Evolutionary conservation across 2,888 invertebrate species (phyloP), one percentile per base, ranked within the genome.

Genomic region (Nezara viridula): DNA sequence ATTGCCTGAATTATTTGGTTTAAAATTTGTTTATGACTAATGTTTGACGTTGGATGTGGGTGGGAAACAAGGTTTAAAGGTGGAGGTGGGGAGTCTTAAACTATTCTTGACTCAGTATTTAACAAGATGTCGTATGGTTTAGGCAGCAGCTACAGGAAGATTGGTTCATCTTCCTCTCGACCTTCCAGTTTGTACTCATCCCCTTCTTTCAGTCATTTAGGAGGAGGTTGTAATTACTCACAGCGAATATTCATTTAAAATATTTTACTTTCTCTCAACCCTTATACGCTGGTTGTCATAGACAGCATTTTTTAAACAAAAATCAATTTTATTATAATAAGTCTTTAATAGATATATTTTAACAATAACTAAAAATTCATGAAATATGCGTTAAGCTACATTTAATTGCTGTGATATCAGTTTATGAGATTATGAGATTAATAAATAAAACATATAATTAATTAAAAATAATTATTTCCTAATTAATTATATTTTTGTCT

Each of bases 171-270:
- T 40, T 88, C 90, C n/a, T 90, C 90, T 40, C 90, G 90, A 37
- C 90, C 90, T 21, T 89, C 90, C 52, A 90, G 90, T 89, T 77
- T 90, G 50, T 90, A 90, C 87, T 90, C 90, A 44, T 90, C 90
- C n/a, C 86, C 90, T 50, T 86, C 86, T 50, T 88, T 90, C 27
- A 77, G 88, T 49, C 73, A 66, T 44, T 77, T 89, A 32, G 86
- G 89, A 73, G 90, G 89, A 77, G 81, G 44, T 81, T 81, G 44
- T 47, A 44, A 44, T 81, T 44, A 37, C 44, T 81, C n/a, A 44
- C 44, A n/a, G 44, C 14, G 37, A 24, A n/a, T 81, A 47, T 81
- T 47, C 19, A 37, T 73, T 73, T 73, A 32, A 73, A 73, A 73
- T 37, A 73, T 73, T 73, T 19, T 7, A 73, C 7, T 4, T 60